These are phyloP conservation scores for Micronisus gabar DNA, from an alignment of 2,113 vertebrate species.

Conservation along the genomic window DNA sequence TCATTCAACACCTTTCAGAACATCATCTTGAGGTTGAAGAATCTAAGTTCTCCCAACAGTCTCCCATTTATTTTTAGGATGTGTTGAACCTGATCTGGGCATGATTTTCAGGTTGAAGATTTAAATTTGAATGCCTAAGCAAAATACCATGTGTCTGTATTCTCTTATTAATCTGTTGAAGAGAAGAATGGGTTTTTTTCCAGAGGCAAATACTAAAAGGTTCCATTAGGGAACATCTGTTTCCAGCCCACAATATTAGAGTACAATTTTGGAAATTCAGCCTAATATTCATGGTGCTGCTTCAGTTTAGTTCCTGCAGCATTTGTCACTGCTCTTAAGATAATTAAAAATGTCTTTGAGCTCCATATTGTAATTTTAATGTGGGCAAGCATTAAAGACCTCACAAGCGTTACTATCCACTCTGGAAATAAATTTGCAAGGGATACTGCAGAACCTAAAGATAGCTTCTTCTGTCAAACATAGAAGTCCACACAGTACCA, in stretches of 20 bases:
- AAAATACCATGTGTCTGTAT: background rate
- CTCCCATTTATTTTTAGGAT: background rate
- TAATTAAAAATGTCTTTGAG: background rate
- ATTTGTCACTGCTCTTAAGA: background rate
- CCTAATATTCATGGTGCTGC: background rate
- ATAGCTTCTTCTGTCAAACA: background rate
- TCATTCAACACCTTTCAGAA: background rate
- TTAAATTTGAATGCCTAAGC: background rate
- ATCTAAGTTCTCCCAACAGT: background rate
- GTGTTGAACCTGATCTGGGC: background rate
- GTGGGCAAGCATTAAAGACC: background rate
- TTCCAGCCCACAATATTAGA: background rate
- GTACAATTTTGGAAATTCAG: background rate
- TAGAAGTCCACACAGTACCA: background rate
- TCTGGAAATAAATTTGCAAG: background rate
- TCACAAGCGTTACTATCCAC: background rate
- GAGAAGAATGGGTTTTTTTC: background rate
- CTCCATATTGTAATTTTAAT: background rate
- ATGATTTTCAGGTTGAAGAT: background rate
- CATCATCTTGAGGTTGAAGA: background rate
- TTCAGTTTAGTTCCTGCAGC: background rate
- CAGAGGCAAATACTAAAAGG: background rate
- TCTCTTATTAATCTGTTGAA: background rate
- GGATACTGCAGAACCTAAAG: background rate
- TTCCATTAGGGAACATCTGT: background rate